These are phyloP conservation scores for Ptychobarbus kaznakovi DNA, from an alignment of 2,797 vertebrate species.

Conservation along the genomic window DNA sequence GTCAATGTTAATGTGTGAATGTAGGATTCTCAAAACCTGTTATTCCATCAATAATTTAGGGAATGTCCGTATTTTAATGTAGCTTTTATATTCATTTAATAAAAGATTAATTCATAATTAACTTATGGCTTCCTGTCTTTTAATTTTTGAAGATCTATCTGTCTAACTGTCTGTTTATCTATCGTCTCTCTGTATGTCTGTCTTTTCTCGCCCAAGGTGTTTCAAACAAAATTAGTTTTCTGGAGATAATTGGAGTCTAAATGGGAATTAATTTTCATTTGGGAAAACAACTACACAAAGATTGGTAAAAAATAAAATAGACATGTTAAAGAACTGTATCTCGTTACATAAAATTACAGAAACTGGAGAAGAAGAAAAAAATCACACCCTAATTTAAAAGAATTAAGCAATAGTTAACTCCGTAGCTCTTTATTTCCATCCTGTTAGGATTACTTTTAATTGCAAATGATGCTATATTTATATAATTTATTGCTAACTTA, in stretches of 20 bases:
- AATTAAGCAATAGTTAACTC: neutral
- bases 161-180: neutral
- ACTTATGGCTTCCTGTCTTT: constrained; percentile 41
- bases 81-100: constrained; percentile 43
- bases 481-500: neutral
- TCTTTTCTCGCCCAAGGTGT: neutral
- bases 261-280: neutral
- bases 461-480: neutral
- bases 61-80: constrained; percentile 46
- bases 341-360: neutral
- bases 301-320: neutral
- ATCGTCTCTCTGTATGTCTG: no score
- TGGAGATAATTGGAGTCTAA: neutral
- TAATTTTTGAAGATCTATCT: neutral
- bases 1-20: neutral
- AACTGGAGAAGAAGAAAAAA: neutral
- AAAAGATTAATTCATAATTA: constrained; percentile 44
- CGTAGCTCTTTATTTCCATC: neutral
- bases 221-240: neutral
- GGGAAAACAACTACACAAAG: neutral
- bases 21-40: neutral
- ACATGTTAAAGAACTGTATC: neutral
- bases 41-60: neutral
- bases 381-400: neutral
- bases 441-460: neutral